Base-by-base conservation (phyloP, 2,888 invertebrate genomes). In the Dioctria linearis region DNA sequence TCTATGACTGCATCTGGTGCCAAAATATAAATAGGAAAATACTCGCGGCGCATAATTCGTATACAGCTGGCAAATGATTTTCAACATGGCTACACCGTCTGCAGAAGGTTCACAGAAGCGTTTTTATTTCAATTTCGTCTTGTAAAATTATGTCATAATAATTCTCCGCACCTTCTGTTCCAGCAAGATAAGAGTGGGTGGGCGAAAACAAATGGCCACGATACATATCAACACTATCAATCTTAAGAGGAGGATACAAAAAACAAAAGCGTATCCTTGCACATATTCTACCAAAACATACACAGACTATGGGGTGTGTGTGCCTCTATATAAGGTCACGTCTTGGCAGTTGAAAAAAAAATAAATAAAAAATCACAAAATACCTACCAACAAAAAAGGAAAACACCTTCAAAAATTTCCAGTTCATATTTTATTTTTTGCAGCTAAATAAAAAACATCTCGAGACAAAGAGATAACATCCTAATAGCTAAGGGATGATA, bases 181-280 rank as follows among this genome's bases (percentile, higher is more conserved):
- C 46, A 8, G 46, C 8, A 46, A 46, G 46, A 46, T 54, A 54
- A n/a, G 11, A n/a, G 49, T 37, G 42, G 54, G 49, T 37, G 42
- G 37, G 40, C 61, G 42, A 57, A 49, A 79, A 79, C 49, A 79
- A 79, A 79, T 79, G 67, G 49, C 43, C 25, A 66, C 42, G 49
- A 40, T 66, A 57, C 67, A 25, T 61, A 79, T 79, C 78, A 39
- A 43, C n/a, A 79, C 67, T 42, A 78, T 78, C 66, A 78, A 78
- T 78, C 78, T 78, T 57, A n/a, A 61, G n/a, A 78, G 42, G 73
- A 42, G 57, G 11, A 59, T 9, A 54, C 71, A 75, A 25, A 25
- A 25, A 25, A 25, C 2, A 25, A 25, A 25, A 25, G 25, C 25
- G 59, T 42, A 42, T 11, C 73, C 73, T 8, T 59, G 49, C 43